Evolutionary conservation across 2,113 vertebrate genomes (phyloP), one percentile per base, ranked within the genome.

Genomic region (Odocoileus virginianus): DNA sequence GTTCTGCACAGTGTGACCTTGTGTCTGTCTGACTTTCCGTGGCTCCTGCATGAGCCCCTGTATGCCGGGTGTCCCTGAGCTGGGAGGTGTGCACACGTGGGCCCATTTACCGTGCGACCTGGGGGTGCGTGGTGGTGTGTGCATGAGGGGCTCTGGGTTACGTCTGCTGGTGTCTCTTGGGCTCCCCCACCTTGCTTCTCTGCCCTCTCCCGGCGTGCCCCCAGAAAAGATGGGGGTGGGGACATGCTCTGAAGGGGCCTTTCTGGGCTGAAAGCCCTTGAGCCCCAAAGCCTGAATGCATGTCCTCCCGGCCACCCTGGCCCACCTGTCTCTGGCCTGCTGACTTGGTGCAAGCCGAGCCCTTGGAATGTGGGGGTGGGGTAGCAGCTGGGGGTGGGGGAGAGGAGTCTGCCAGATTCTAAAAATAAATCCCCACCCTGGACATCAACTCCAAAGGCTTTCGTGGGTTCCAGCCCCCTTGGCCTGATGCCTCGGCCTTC

Each of bases 361-460:
- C 94, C 52, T 7, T 43, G 47, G 97, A 97, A 92, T 87, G 8
- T 15, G 81, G 12, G 17, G 27, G 27, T 43, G 43, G 40, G 54
- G 40, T 19, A 14, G 81, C 82, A 71, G 96, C 95, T 97, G 96
- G 60, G 27, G 16, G 57, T 17, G 36, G 84, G 71, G 86, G 40
- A 60, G 57, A 40, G 54, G 45, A 57, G 21, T 1, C n/a, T 5
- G 86, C 95, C 91, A 91, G 92, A 17, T 2, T 87, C 98, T 98
- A 98, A 98, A 98, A 98, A 98, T 98, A 98, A 98, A 50, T 74
- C 43, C 52, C 54, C 64, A 2, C 21, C 16, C 54, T 23, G 52
- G 91, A 76, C 23, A 40, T 57, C 67, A 87, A 83, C 87, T 67
- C 96, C 83, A 45, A 58, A 61, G 55, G 43, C 82, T 83, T 94